These are phyloP conservation scores for Myotis planiceps DNA, from an alignment of 2,797 vertebrate species.

Conservation along the genomic window DNA sequence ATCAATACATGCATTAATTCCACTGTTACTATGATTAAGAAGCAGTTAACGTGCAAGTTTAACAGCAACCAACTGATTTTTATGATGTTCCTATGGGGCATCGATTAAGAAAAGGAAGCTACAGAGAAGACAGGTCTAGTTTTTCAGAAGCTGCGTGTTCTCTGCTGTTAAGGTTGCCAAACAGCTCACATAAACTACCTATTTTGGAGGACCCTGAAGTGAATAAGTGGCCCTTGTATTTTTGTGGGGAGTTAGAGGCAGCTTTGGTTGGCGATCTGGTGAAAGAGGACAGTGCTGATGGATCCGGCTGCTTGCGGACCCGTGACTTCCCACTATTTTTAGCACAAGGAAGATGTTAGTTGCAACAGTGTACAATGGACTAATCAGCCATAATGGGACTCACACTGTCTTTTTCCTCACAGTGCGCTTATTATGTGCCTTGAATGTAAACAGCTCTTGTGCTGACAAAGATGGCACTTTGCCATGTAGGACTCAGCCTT, in stretches of 20 bases:
- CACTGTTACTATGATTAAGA: conserved; percentile 73
- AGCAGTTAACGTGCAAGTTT: conserved; percentile 67
- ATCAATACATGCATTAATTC: conserved; percentile 61
- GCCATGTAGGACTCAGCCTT: conserved; percentile 66
- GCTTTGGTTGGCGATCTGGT: conserved; percentile 66
- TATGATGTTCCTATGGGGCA: neutral
- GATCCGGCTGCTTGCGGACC: conserved; percentile 57
- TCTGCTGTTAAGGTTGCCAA: conserved; percentile 20
- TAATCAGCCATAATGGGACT: conserved; percentile 68
- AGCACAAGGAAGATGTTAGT: conserved; percentile 70
- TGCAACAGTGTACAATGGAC: conserved; percentile 78
- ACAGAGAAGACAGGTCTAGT: neutral
- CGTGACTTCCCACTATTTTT: conserved; percentile 69
- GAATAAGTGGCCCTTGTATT: conserved; percentile 37
- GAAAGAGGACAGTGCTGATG: conserved; percentile 44
- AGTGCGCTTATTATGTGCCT: conserved; percentile 77
- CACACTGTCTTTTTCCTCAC: conserved; percentile 64
- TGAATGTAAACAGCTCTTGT: conserved; percentile 69
- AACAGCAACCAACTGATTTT: conserved; percentile 52
- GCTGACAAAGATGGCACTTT: conserved; percentile 78
- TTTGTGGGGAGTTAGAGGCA: conserved; percentile 57
- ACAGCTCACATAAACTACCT: neutral
- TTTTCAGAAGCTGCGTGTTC: neutral
- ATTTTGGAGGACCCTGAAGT: conserved; percentile 35
- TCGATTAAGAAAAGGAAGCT: neutral